Base-by-base conservation (phyloP, 2,888 invertebrate genomes). In the Pterostichus niger region DNA sequence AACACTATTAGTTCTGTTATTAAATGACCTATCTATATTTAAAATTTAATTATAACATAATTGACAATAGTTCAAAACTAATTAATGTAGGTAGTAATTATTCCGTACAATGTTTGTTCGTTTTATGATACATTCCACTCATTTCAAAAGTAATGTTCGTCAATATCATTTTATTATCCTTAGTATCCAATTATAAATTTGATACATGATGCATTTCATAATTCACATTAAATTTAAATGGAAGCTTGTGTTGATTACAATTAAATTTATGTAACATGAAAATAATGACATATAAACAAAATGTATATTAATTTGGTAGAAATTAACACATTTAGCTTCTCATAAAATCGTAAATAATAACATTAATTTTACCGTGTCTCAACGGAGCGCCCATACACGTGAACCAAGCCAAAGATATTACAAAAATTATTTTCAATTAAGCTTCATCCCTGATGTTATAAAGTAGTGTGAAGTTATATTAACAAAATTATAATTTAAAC, bases 371-470 rank as follows among this genome's bases (percentile, higher is more conserved):
- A 64, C 35, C 31, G 9, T 35, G 35, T 64, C n/a, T 33, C 33
- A 31, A 59, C 17, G 31, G 10, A 24, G 59, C 54, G 17, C 1
- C 1, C 13, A 35, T 35, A 35, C n/a, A n/a, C 13, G 49, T 49
- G 11, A 13, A n/a, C 49, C 49, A 9, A 2, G 1, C 40, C 40
- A 59, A 7, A 40, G 33, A 35, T 3, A 64, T n/a, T 40, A 31
- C 33, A 64, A 64, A 64, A 64, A 64, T 33, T 35, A 64, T 64
- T 64, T 64, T 64, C 64, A 64, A 64, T 64, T 64, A 64, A 33
- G 35, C 31, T 33, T 17, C 33, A 9, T 13, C 59, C 31, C 11
- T 24, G 64, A 13, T 35, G 64, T 33, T 13, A 13, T 64, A 35
- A 35, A n/a, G 64, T 64, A n/a, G 64, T 64, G 35, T 64, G 13